Evolutionary conservation across 2,113 vertebrate species (phyloP).

Genomic region (Istiophorus platypterus): DNA sequence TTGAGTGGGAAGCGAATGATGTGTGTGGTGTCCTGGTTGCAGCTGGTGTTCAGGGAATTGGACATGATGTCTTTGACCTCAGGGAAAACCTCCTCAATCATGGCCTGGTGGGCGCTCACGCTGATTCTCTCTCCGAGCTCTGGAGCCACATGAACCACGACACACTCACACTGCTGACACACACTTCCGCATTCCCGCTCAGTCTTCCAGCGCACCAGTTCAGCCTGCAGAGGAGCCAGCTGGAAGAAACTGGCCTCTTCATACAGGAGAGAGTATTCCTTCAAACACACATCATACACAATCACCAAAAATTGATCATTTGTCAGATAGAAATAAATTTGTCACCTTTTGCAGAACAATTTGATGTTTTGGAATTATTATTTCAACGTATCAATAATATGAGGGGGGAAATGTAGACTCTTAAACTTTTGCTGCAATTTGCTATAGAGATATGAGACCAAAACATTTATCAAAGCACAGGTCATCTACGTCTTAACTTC

Average conservation of each 20-base stretch:
- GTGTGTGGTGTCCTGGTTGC: constrained; percentile 87
- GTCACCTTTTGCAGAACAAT: neutral
- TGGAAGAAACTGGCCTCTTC: constrained; percentile 98
- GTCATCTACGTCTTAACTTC: neutral
- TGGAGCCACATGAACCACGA: constrained; percentile 92
- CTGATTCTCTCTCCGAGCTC: constrained; percentile 94
- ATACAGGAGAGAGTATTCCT: constrained; percentile 96
- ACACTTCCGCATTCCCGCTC: constrained; percentile 85
- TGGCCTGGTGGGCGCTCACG: constrained; percentile 88
- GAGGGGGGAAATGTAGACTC: neutral
- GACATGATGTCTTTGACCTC: constrained; percentile 92
- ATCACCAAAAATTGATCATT: neutral
- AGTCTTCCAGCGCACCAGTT: constrained; percentile 92
- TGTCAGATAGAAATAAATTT: neutral
- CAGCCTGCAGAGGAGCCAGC: constrained; percentile 91
- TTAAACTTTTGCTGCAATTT: neutral
- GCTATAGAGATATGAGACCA: neutral
- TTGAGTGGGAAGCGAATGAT: constrained; percentile 93
- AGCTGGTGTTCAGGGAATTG: constrained; percentile 86
- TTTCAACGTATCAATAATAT: neutral
- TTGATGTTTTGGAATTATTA: neutral
- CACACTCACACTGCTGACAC: constrained; percentile 90
- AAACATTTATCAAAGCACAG: neutral
- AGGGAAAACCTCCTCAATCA: constrained; percentile 95
- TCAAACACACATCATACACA: constrained; percentile 36